Base-by-base conservation (phyloP, 2,888 invertebrate species). In the Herminia tarsipennalis region DNA sequence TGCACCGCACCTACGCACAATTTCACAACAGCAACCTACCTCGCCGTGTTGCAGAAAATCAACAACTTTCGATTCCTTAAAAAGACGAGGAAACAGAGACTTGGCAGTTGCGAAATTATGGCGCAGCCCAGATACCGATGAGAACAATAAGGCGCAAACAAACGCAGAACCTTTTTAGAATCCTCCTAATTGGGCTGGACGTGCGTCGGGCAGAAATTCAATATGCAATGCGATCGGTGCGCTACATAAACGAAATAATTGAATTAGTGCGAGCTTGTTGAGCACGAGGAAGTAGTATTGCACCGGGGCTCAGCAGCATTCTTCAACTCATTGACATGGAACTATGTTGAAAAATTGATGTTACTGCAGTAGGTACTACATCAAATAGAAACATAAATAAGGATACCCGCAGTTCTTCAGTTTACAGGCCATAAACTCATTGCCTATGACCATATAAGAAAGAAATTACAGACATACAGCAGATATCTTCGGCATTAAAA, bases 51-150 rank as follows among this genome's bases (percentile, higher is more conserved):
- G 75, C 80, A 76, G 75, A 81, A 81, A 83, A 84, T 82, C 82
- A 78, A 83, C 82, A 82, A 87, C 90, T 89, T 89, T 89, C 89
- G 76, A 87, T 81, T 86, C 89, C 88, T 81, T 88, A 86, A 88
- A 87, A 84, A 86, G 87, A 83, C 82, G 76, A 83, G 84, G 88
- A 86, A 87, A 83, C 78, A 61, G 69, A 73, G 51, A 58, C 63
- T 55, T 47, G 68, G 54, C 65, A 57, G 62, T 89, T 88, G 79
- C 81, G 78, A 87, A 88, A 89, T 77, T 64, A 66, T 68, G 75
- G 76, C 76, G 64, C 74, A 83, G 80, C 84, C 84, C 86, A 85
- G 84, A 82, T 83, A 84, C 81, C 76, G 70, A 65, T 48, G 80
- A 82, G 82, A 88, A 90, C 90, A 88, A 88, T 88, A 82, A 84